A percentile compares a stretch with the other conserved stretches of the same genome.
Conservation (phyloP, 2,888 invertebrate species). For the Tiliacea citrago region DNA sequence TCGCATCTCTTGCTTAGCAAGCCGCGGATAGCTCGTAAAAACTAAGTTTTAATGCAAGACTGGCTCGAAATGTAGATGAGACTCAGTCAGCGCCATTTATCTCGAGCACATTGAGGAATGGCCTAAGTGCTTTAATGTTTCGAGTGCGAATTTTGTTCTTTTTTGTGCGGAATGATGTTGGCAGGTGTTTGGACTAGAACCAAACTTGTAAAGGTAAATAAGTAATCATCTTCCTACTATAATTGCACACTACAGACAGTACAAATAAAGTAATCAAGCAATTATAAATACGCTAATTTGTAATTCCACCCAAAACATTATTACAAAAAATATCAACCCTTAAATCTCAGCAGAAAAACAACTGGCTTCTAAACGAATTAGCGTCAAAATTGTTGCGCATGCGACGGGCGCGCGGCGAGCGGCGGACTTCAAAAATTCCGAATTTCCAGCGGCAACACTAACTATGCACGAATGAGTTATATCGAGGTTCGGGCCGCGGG, state of each 20-base stretch:
- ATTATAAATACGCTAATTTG: background rate
- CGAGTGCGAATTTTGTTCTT: background rate
- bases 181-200: background rate
- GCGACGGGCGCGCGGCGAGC: constrained; percentile 69
- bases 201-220: background rate
- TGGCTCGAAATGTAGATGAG: constrained; percentile 54
- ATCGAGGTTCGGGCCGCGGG: constrained; percentile 27
- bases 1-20: constrained; percentile 36
- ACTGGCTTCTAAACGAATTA: constrained; percentile 78
- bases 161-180: background rate
- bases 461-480: constrained; percentile 81
- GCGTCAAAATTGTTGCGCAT: constrained; percentile 76
- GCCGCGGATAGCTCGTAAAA: constrained; percentile 59
- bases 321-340: constrained; percentile 1
- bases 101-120: constrained; percentile 31
- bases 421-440: constrained; percentile 76
- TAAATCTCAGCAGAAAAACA: constrained; percentile 63
- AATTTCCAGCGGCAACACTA: constrained; percentile 74
- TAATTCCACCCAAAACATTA: constrained; percentile 4
- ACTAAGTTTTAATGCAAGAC: constrained; percentile 53
- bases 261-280: background rate
- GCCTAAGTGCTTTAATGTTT: constrained; percentile 11
- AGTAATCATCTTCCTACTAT: background rate
- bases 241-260: background rate
- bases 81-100: constrained; percentile 46